Conservation (phyloP, 2,797 vertebrate species). For the Coregonus sp. region DNA sequence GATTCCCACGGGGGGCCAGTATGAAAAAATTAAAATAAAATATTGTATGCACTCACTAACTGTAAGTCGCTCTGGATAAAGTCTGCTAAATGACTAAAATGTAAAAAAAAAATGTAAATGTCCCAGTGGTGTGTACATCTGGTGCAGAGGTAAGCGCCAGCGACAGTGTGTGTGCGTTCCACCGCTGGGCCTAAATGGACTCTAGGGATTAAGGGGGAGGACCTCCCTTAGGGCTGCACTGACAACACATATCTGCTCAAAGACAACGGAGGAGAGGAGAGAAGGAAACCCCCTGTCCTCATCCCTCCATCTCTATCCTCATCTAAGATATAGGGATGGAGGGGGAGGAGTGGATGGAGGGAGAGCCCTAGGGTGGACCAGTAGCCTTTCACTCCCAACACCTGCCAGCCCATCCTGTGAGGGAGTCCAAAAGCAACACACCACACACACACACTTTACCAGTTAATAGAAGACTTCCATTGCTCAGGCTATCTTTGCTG, state of each 20-base stretch:
- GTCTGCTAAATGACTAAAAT: too few relatives aligned
- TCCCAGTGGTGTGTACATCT: not conserved
- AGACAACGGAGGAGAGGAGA: not conserved
- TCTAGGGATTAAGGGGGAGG: not conserved
- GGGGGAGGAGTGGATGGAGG: not conserved
- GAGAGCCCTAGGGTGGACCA: slow-evolving; percentile 10
- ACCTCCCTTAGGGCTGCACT: not conserved
- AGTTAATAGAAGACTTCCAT: not conserved
- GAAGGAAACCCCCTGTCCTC: not conserved
- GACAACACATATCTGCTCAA: slow-evolving; percentile 8
- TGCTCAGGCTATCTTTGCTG: not conserved
- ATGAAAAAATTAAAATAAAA: too few relatives aligned
- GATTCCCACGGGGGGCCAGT: too few relatives aligned
- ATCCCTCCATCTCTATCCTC: not conserved
- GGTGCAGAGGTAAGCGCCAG: not conserved
- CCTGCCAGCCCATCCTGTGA: slow-evolving; percentile 8
- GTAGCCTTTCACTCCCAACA: slow-evolving; percentile 6
- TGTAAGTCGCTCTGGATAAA: too few relatives aligned
- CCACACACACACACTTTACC: not conserved
- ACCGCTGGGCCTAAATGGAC: too few relatives aligned
- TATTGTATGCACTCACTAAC: too few relatives aligned
- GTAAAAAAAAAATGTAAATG: too few relatives aligned
- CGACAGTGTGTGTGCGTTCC: not conserved
- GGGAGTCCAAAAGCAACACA: not conserved
- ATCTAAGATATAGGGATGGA: not conserved